A percentile compares a stretch with the other conserved stretches of the same genome.
phyloP scores from a whole-genome alignment of 2,888 invertebrate species.

The Villa cingulata region DNA sequence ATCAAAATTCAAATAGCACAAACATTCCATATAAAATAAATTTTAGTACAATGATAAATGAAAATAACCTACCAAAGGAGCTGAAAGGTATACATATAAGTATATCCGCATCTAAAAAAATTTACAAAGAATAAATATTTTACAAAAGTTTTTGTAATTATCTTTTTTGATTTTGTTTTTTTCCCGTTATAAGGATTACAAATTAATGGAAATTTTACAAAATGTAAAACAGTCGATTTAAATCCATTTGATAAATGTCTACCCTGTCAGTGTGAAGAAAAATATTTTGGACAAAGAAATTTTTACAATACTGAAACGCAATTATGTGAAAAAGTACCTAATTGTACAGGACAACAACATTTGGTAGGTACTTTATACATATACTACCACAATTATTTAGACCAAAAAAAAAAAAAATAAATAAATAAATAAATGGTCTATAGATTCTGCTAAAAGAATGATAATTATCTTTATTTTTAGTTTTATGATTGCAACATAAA shows the following conservation, averaged over 20 bases:
- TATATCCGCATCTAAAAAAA: not conserved
- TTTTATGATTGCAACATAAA: conserved; percentile 16
- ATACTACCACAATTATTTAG: not conserved
- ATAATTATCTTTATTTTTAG: conserved; percentile 1
- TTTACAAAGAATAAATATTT: not conserved
- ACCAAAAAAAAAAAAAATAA: not conserved
- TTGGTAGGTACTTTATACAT: not conserved
- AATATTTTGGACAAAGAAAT: conserved; percentile 40
- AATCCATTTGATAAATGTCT: conserved; percentile 38
- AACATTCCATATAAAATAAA: conserved; percentile 1
- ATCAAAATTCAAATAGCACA: not conserved
- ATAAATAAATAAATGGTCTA: too few species aligned
- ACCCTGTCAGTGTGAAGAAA: conserved; percentile 41
- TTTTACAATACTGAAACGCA: conserved; percentile 34
- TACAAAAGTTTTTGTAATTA: too few species aligned
- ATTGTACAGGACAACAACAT: conserved; percentile 10
- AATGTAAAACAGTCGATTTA: conserved; percentile 34
- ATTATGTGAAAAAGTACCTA: conserved; percentile 21
- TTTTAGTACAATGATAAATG: conserved; percentile 10
- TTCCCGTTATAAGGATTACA: conserved; percentile 2
- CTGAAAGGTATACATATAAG: conserved; percentile 1
- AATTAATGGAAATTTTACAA: not conserved
- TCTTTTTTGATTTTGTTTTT: not conserved
- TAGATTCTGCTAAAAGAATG: too few species aligned
- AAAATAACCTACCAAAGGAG: not conserved